phyloP scores from a whole-genome alignment of 2,113 vertebrate species.

The Phalacrocorax brasilianus region DNA sequence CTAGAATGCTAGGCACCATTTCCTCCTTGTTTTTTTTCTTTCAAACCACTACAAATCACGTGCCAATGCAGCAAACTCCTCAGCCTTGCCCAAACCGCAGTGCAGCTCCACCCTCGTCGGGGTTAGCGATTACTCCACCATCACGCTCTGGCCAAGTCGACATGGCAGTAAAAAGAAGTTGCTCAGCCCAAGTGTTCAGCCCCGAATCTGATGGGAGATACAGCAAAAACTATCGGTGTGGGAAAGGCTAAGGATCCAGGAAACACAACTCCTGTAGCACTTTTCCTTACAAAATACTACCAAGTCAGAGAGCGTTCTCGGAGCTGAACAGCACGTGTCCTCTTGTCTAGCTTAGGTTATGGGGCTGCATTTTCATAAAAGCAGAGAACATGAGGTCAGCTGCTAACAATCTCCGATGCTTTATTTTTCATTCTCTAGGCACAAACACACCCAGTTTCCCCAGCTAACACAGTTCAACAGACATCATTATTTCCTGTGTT shows the following conservation, averaged over 20 bases:
- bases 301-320: background rate
- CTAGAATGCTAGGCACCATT: background rate
- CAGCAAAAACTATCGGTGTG: background rate
- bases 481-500: constrained; percentile 18
- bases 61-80: background rate
- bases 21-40: background rate
- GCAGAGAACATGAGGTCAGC: background rate
- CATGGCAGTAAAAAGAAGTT: background rate
- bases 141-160: background rate
- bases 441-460: background rate
- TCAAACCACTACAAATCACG: background rate
- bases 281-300: background rate
- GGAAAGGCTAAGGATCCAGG: background rate
- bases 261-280: background rate
- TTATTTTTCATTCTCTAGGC: background rate
- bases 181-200: background rate
- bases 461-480: background rate
- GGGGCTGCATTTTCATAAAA: background rate
- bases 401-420: background rate
- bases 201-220: background rate
- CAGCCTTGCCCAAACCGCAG: background rate
- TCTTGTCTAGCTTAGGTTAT: background rate
- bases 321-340: background rate
- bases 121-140: background rate
- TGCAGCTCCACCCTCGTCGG: background rate